A percentile compares a stretch with the other conserved stretches of the same genome.
Evolutionary conservation across 1,140 invertebrate genomes (phyloP).

Genomic region (Maniola jurtina): DNA sequence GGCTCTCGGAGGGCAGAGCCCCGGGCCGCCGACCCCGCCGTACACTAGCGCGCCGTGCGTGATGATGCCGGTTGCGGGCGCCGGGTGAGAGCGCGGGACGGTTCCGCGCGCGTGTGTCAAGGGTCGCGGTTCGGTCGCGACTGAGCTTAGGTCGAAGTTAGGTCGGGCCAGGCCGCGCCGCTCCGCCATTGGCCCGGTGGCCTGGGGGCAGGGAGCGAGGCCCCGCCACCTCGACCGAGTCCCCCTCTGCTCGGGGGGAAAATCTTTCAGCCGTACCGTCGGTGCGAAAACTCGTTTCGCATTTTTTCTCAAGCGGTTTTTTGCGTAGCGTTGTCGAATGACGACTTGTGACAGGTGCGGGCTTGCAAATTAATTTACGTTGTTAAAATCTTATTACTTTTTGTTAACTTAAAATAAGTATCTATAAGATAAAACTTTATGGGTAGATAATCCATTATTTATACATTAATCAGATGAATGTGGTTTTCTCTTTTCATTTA

Average conservation of each 20-base stretch:
- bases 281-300: conserved; percentile 49
- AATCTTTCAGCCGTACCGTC: conserved; percentile 72
- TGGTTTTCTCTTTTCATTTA: too few relatives aligned
- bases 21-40: conserved; percentile 72
- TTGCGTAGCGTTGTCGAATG: not conserved
- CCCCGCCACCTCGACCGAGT: conserved; percentile 70
- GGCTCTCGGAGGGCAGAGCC: conserved; percentile 70
- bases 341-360: not conserved
- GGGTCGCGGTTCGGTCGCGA: conserved; percentile 73
- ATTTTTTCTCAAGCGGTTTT: conserved; percentile 19
- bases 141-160: conserved; percentile 67
- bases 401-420: too few relatives aligned
- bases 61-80: conserved; percentile 71
- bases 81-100: conserved; percentile 43
- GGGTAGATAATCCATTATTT: too few relatives aligned
- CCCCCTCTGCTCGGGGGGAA: conserved; percentile 53
- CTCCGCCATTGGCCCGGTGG: conserved; percentile 76
- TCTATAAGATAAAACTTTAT: too few relatives aligned
- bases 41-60: conserved; percentile 76
- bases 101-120: conserved; percentile 68
- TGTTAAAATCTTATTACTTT: too few relatives aligned
- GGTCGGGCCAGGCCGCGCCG: conserved; percentile 59
- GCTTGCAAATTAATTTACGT: too few relatives aligned
- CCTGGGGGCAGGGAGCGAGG: conserved; percentile 72
- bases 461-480: too few relatives aligned